Percentiles rank a stretch among this genome's conserved stretches.
Conservation (phyloP, 2,888 invertebrate genomes). For the Drosophila macrospina region DNA sequence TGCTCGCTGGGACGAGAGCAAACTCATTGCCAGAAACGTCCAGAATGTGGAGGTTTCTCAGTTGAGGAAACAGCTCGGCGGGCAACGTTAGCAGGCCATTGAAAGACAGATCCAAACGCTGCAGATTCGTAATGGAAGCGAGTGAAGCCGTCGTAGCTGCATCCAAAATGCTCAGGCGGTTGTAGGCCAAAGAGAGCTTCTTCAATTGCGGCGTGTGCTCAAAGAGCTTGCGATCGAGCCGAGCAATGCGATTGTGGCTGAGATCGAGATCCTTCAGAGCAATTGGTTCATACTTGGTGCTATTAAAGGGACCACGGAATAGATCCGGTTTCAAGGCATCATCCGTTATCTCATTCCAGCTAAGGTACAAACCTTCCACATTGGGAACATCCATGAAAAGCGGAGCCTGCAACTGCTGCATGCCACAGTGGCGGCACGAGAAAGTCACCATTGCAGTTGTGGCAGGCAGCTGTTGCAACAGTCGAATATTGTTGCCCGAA, state of each 20-base stretch:
- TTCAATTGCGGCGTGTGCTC: constrained; percentile 88
- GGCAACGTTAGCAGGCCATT: constrained; percentile 88
- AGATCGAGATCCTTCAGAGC: constrained; percentile 88
- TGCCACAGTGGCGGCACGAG: constrained; percentile 83
- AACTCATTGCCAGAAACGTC: constrained; percentile 88
- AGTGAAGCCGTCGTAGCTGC: constrained; percentile 87
- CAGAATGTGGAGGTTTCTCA: constrained; percentile 86
- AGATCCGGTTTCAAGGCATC: constrained; percentile 88
- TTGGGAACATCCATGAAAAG: constrained; percentile 84
- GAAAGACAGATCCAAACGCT: constrained; percentile 87
- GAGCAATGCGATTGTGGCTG: constrained; percentile 88
- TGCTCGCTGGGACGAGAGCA: constrained; percentile 87
- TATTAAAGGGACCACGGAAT: constrained; percentile 89
- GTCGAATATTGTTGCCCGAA: constrained; percentile 81
- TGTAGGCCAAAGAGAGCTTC: constrained; percentile 88
- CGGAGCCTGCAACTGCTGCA: constrained; percentile 81
- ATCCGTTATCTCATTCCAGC: constrained; percentile 84
- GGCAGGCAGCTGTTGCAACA: constrained; percentile 83
- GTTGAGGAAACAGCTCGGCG: constrained; percentile 86
- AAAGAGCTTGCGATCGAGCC: constrained; percentile 88
- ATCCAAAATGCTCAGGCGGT: constrained; percentile 88
- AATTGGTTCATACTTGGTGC: constrained; percentile 87
- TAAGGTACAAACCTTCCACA: constrained; percentile 83
- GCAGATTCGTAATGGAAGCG: constrained; percentile 86
- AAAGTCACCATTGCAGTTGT: constrained; percentile 82